Percentiles rank a stretch among this genome's conserved stretches.
These are phyloP conservation scores for Isurus oxyrinchus DNA, from an alignment of 2,113 vertebrate genomes.

Conservation along the genomic window DNA sequence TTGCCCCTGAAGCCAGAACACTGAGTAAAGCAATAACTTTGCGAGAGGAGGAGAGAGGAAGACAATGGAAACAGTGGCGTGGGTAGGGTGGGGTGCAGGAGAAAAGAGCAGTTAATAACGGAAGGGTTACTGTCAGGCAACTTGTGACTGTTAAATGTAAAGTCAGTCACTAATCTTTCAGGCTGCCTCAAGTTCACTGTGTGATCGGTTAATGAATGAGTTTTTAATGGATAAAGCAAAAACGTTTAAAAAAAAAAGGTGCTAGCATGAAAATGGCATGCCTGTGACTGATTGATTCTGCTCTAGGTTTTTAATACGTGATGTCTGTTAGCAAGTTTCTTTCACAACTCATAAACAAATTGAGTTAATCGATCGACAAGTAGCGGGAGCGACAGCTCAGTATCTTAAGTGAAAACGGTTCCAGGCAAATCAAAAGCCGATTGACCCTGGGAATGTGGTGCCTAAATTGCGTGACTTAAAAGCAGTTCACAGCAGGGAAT, in stretches of 20 bases:
- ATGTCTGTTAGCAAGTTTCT: background rate
- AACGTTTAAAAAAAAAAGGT: background rate
- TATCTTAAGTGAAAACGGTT: conserved; percentile 50
- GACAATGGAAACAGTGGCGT: background rate
- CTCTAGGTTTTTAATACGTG: background rate
- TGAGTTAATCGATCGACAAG: background rate
- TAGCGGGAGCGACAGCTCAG: conserved; percentile 30
- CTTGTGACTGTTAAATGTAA: background rate
- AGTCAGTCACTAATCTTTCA: background rate
- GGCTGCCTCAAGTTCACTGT: background rate
- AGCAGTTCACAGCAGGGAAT: conserved; percentile 56
- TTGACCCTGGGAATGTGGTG: conserved; percentile 63
- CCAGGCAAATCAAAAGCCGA: conserved; percentile 57
- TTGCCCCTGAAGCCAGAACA: background rate
- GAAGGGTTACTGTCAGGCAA: background rate
- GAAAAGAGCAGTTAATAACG: background rate
- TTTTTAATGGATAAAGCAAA: background rate
- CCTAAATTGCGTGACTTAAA: conserved; percentile 74
- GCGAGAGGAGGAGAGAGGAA: background rate
- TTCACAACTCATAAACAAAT: background rate
- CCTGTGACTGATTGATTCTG: background rate
- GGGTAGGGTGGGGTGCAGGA: background rate
- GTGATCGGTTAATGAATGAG: background rate
- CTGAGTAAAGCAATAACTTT: background rate
- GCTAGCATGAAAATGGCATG: background rate